Conservation (phyloP, 1,140 invertebrate genomes). For the Drosophila pandora region DNA sequence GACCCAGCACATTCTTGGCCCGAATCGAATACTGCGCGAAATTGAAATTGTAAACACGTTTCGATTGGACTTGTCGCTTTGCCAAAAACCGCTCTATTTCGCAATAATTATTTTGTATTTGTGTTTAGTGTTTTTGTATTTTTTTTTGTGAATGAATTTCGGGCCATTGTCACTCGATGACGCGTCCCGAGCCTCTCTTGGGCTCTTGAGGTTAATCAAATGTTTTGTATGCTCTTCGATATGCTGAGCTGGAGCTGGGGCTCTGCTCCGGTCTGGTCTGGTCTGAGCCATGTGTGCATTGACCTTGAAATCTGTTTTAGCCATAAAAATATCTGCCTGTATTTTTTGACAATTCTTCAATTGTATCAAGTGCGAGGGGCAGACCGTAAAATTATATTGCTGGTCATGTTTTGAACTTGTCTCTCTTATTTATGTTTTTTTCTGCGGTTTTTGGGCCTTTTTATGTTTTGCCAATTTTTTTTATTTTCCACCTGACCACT, state of each 20-base stretch:
- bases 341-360: constrained; percentile 74
- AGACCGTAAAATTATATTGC: constrained; percentile 66
- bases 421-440: constrained; percentile 44
- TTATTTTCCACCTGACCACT: constrained; percentile 31
- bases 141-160: constrained; percentile 57
- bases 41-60: constrained; percentile 65
- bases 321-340: constrained; percentile 37
- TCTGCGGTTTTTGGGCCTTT: constrained; percentile 12
- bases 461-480: constrained; percentile 65
- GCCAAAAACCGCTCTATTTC: constrained; percentile 71
- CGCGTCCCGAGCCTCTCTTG: constrained; percentile 39
- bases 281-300: constrained; percentile 40
- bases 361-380: constrained; percentile 57
- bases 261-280: constrained; percentile 17
- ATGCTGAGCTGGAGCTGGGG: constrained; percentile 16
- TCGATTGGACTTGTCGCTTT: constrained; percentile 41
- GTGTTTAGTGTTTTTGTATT: not conserved
- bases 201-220: constrained; percentile 76
- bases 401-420: constrained; percentile 60
- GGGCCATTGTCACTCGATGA: constrained; percentile 64
- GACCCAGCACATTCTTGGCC: constrained; percentile 62
- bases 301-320: constrained; percentile 64
- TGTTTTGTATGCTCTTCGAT: constrained; percentile 71
- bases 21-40: not conserved
- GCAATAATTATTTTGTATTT: constrained; percentile 65